Evolutionary conservation across 1,140 invertebrate species (phyloP).

Genomic region (Drosophila takahashii): DNA sequence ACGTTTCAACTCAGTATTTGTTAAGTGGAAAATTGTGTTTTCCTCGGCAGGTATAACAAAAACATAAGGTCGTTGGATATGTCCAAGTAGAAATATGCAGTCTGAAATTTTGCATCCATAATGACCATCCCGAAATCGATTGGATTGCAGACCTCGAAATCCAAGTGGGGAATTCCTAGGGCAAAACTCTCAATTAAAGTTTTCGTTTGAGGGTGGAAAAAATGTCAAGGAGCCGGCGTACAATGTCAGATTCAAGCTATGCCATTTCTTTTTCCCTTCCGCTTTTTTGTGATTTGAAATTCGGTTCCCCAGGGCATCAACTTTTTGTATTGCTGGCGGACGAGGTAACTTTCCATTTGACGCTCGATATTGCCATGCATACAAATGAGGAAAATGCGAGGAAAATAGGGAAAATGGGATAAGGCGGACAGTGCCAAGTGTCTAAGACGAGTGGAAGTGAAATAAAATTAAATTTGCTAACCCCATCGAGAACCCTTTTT

Average conservation of each 20-base stretch:
- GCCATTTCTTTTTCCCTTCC: constrained; percentile 21
- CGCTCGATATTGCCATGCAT: constrained; percentile 66
- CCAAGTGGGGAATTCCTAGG: constrained; percentile 42
- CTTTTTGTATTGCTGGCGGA: constrained; percentile 31
- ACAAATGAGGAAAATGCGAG: constrained; percentile 68
- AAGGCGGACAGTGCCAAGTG: constrained; percentile 36
- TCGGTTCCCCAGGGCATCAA: constrained; percentile 56
- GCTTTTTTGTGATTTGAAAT: constrained; percentile 72
- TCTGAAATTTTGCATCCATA: neutral
- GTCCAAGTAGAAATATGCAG: constrained; percentile 9
- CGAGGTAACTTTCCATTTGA: constrained; percentile 34
- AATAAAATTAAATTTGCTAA: constrained; percentile 27
- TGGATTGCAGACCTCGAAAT: constrained; percentile 9
- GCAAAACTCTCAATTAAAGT: constrained; percentile 59
- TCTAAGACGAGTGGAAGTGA: constrained; percentile 24
- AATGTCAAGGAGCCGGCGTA: constrained; percentile 45
- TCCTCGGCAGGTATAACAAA: constrained; percentile 7
- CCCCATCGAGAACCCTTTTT: constrained; percentile 53
- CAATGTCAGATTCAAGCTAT: constrained; percentile 63
- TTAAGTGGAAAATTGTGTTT: constrained; percentile 46
- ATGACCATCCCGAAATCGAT: constrained; percentile 14
- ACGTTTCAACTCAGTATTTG: constrained; percentile 8
- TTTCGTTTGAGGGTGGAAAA: constrained; percentile 42
- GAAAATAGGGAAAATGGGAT: neutral
- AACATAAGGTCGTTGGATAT: constrained; percentile 1